Percentiles rank a stretch among this genome's conserved stretches.
Conservation (phyloP, 1,140 invertebrate species). For the Diachasmimorpha longicaudata region DNA sequence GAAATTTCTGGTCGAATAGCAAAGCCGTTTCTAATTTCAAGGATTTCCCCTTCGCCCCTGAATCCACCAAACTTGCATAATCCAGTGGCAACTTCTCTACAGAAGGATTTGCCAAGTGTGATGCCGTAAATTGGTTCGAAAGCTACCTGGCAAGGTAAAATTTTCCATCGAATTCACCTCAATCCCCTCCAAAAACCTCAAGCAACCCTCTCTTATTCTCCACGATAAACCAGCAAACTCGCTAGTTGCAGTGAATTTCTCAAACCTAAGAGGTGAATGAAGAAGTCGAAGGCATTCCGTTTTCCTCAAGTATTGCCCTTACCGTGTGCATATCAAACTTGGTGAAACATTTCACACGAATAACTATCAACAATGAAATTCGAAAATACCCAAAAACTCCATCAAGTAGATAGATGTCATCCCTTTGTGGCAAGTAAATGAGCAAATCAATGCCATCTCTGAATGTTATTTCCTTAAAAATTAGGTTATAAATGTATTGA, state of each 20-base stretch:
- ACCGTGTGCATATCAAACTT: neutral
- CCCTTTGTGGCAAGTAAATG: slow-evolving; percentile 37
- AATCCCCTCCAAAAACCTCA: neutral
- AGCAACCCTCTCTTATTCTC: neutral
- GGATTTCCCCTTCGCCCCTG: no score
- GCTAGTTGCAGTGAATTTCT: neutral
- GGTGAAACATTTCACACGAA: neutral
- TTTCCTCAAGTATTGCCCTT: slow-evolving; percentile 26
- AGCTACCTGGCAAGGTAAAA: slow-evolving; percentile 14
- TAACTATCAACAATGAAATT: slow-evolving; percentile 13
- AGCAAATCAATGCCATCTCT: slow-evolving; percentile 33
- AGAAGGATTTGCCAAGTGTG: slow-evolving; percentile 27
- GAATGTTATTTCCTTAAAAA: slow-evolving; percentile 17
- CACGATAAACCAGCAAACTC: slow-evolving; percentile 4
- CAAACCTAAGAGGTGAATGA: neutral
- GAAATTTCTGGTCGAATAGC: neutral
- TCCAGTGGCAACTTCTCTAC: neutral
- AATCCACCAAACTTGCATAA: neutral
- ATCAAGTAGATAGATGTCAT: slow-evolving; percentile 31
- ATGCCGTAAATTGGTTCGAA: slow-evolving; percentile 31
- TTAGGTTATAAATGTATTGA: neutral
- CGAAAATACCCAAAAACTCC: slow-evolving; percentile 20
- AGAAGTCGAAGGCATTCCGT: neutral
- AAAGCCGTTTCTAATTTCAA: slow-evolving; percentile 19
- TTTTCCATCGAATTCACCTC: slow-evolving; percentile 10